Base-by-base conservation (phyloP, 1,140 invertebrate genomes). In the Nomia melanderi region DNA sequence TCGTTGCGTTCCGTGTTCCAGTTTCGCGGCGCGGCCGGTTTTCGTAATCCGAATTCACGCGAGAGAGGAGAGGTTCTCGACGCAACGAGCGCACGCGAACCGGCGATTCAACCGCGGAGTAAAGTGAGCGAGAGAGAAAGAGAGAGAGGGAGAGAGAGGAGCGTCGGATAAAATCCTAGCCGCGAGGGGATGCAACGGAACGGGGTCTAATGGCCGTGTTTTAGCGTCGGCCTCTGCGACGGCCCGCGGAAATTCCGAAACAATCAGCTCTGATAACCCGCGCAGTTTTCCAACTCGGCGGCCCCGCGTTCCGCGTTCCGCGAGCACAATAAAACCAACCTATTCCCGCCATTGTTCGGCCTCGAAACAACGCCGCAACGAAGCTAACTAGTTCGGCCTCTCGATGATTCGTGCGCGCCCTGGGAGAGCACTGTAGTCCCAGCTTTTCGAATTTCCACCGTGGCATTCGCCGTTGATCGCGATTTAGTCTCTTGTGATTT, bases 201-300 rank as follows among this genome's bases (percentile, higher is more conserved):
- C 14, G 31, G 41, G 3, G 56, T 41, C 25, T 57, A 59, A 59
- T 23, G 54, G 53, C 12, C 9, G 36, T 25, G 36, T 64, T 53
- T 27, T 7, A n/a, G 66, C 11, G 7, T 20, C n/a, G n/a, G 47
- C 47, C n/a, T 20, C 27, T 1, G 8, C 14, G 5, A 20, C 25
- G 7, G 1, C 23, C 33, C 17, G n/a, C 6, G n/a, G 25, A 64
- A 39, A 29, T 64, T 39, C 25, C 59, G 23, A n/a, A 73, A 53
- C 59, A 39, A 73, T 39, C 70, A 27, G 50, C 31, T 12, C 70
- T 53, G 47, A 63, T 73, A 73, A 36, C 33, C 23, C 12, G 20
- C 8, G n/a, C 31, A 29, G 56, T 73, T 54, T 73, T 63, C 59
- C 59, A 29, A 17, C 44, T 54, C 59, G 59, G 23, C 56, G 56